These are phyloP conservation scores for Diorhabda elongata DNA, from an alignment of 1,140 invertebrate species.

Conservation along the genomic window DNA sequence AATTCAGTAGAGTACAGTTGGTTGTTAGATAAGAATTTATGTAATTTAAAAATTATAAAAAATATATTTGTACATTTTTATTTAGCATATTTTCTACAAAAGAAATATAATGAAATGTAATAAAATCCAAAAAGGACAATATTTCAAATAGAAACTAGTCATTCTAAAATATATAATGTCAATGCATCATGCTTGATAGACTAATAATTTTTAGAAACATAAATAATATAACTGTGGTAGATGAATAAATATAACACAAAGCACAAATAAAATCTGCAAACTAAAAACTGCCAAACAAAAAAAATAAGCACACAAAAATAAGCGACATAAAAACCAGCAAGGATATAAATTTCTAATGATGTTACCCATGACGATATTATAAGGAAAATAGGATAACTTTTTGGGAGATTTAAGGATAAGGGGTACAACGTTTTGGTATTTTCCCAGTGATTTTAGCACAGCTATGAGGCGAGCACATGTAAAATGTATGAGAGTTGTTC, in stretches of 20 bases:
- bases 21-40: too few species aligned
- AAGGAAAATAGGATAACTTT: constrained; percentile 13
- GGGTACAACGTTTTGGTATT: constrained; percentile 16
- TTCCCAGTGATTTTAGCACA: constrained; percentile 44
- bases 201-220: constrained; percentile 9
- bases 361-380: constrained; percentile 19
- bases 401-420: constrained; percentile 6
- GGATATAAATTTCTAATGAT: constrained; percentile 28
- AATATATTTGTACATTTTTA: too few species aligned
- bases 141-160: constrained; percentile 1
- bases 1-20: too few species aligned
- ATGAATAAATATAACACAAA: constrained; percentile 23
- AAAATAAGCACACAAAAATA: constrained; percentile 31
- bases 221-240: not conserved
- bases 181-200: constrained; percentile 20
- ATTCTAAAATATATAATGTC: constrained; percentile 16
- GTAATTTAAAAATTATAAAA: too few species aligned
- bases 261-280: constrained; percentile 25
- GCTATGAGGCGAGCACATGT: constrained; percentile 42
- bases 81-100: too few species aligned
- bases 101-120: too few species aligned
- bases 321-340: constrained; percentile 34
- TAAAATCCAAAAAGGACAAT: too few species aligned
- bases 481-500: constrained; percentile 28
- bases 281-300: constrained; percentile 26